A percentile compares a stretch with the other conserved stretches of the same genome.
These are phyloP conservation scores for Melitaea athalia DNA, from an alignment of 2,888 invertebrate genomes.

Conservation along the genomic window DNA sequence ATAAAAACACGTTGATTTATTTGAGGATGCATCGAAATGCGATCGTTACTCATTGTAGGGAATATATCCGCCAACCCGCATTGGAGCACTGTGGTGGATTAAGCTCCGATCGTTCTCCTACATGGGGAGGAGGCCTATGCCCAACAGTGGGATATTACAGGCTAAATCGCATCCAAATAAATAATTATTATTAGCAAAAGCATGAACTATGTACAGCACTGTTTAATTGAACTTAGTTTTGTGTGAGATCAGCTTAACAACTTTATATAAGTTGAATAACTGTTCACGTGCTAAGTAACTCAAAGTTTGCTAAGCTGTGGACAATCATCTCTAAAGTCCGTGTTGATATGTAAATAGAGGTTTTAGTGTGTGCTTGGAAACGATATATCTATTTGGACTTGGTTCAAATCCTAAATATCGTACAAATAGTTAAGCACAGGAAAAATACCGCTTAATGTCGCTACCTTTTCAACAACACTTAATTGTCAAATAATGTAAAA, in stretches of 20 bases:
- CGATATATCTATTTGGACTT: not conserved
- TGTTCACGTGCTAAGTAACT: constrained; percentile 7
- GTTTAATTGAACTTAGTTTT: constrained; percentile 17
- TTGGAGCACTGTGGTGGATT: too few species aligned
- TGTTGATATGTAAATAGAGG: constrained; percentile 8
- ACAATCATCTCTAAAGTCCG: constrained; percentile 12
- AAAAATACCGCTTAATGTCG: not conserved
- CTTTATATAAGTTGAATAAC: constrained; percentile 11
- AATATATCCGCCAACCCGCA: too few species aligned
- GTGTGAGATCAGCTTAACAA: constrained; percentile 7
- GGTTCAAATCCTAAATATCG: not conserved
- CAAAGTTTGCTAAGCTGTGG: constrained; percentile 18
- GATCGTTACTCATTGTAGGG: too few species aligned
- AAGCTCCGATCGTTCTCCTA: too few species aligned
- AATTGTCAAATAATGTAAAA: too few species aligned
- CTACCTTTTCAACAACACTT: too few species aligned
- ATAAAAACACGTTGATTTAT: too few species aligned
- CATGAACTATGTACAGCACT: not conserved
- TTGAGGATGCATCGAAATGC: too few species aligned
- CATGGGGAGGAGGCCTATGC: too few species aligned
- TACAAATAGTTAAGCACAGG: not conserved
- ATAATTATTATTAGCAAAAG: not conserved
- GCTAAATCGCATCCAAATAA: not conserved
- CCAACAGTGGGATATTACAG: too few species aligned
- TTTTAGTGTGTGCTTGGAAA: constrained; percentile 1